phyloP scores from a whole-genome alignment of 2,797 vertebrate species.

The Sebastes glaucus region DNA sequence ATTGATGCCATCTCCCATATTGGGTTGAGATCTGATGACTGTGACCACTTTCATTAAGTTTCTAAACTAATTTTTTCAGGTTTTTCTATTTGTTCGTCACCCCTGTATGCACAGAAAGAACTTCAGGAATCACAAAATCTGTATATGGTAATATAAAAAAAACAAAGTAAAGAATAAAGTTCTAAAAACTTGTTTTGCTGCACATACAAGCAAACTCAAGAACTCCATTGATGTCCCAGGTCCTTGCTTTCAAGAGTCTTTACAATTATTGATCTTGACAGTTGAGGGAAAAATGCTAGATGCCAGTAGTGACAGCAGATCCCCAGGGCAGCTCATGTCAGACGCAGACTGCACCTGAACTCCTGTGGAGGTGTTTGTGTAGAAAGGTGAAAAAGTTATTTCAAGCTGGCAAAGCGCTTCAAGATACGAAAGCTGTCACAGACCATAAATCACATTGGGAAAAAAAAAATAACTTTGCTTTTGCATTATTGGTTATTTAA shows the following conservation, averaged over 20 bases:
- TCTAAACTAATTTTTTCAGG: background rate
- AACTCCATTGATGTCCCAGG: slow-evolving; percentile 17
- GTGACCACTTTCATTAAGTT: background rate
- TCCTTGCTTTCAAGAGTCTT: slow-evolving; percentile 47
- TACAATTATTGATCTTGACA: slow-evolving; percentile 64
- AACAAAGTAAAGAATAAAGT: background rate
- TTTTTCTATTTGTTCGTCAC: background rate
- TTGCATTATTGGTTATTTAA: background rate
- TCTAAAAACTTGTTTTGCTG: background rate
- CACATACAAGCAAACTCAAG: slow-evolving; percentile 1
- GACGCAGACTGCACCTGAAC: slow-evolving; percentile 53
- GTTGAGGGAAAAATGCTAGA: slow-evolving; percentile 26
- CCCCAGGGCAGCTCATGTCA: slow-evolving; percentile 57
- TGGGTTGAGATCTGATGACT: background rate
- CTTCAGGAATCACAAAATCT: background rate
- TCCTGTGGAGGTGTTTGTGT: slow-evolving; percentile 38
- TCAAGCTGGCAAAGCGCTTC: slow-evolving; percentile 29
- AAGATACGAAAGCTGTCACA: slow-evolving; percentile 10
- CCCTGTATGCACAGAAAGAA: background rate
- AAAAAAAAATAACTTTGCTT: background rate
- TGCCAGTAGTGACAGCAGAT: slow-evolving; percentile 56
- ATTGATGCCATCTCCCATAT: background rate
- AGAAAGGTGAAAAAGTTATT: slow-evolving; percentile 37
- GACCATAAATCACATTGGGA: background rate
- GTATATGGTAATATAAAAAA: background rate